Percentiles rank a stretch among this genome's conserved stretches.
These are phyloP conservation scores for Lophura swinhoii DNA, from an alignment of 2,797 vertebrate genomes.

Conservation along the genomic window DNA sequence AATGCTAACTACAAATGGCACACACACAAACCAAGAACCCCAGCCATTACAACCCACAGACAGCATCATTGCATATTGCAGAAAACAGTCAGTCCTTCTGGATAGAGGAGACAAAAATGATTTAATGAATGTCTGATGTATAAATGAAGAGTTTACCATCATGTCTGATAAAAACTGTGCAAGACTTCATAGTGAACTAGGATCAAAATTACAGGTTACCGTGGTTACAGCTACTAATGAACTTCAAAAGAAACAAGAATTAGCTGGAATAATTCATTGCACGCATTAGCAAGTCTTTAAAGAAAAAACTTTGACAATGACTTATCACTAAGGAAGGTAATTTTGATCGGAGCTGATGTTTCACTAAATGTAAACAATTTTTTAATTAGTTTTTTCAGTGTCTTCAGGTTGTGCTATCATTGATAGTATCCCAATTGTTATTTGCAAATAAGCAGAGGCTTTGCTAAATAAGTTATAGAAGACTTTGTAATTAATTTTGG, in stretches of 20 bases:
- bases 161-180: neutral
- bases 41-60: neutral
- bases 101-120: neutral
- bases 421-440: constrained; percentile 1
- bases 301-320: constrained; percentile 5
- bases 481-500: constrained; percentile 56
- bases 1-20: neutral
- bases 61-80: neutral
- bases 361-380: constrained; percentile 54
- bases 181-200: neutral
- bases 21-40: neutral
- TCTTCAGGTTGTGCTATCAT: constrained; percentile 26
- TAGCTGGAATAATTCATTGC: constrained; percentile 8
- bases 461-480: constrained; percentile 48
- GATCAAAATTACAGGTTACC: constrained; percentile 13
- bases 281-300: neutral
- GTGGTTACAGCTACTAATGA: constrained; percentile 19
- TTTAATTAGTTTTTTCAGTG: constrained; percentile 51
- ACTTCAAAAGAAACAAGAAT: constrained; percentile 6
- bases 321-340: constrained; percentile 12
- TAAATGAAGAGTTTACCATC: constrained; percentile 1
- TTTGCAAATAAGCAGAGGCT: constrained; percentile 21
- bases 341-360: constrained; percentile 38
- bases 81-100: neutral
- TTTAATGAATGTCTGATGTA: neutral